A percentile compares a stretch with the other conserved stretches of the same genome.
Conservation (phyloP, 2,888 invertebrate species). For the Idaea aversata region DNA sequence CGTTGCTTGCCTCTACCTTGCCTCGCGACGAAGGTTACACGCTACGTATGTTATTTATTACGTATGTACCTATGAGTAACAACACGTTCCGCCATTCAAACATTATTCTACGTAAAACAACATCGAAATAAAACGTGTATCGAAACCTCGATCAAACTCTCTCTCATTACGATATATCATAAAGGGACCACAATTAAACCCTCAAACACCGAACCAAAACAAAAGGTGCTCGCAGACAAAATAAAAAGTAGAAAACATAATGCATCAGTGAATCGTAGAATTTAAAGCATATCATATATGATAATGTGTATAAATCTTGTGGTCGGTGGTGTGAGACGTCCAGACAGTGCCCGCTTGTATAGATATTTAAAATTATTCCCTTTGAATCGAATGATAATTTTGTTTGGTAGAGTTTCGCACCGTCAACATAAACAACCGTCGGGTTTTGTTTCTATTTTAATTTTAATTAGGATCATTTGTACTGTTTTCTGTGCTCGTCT, state of each 20-base stretch:
- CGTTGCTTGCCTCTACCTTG: not conserved
- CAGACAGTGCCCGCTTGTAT: constrained; percentile 64
- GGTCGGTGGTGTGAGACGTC: constrained; percentile 62
- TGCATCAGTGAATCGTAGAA: constrained; percentile 69
- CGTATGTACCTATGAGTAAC: constrained; percentile 11
- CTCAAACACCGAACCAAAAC: constrained; percentile 61
- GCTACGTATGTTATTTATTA: constrained; percentile 11
- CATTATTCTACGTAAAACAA: not conserved
- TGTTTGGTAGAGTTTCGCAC: constrained; percentile 54
- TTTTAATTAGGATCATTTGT: not conserved
- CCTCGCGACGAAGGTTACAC: not conserved
- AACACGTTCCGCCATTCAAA: constrained; percentile 11
- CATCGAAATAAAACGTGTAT: constrained; percentile 9
- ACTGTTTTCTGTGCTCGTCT: not conserved
- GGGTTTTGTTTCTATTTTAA: not conserved
- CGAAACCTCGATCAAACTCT: constrained; percentile 14
- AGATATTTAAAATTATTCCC: constrained; percentile 79
- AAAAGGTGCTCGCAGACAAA: constrained; percentile 62
- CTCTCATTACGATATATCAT: constrained; percentile 27
- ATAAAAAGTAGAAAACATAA: constrained; percentile 66
- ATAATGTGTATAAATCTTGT: constrained; percentile 67
- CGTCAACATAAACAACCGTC: constrained; percentile 52
- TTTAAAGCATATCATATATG: constrained; percentile 39
- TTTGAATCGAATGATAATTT: constrained; percentile 80
- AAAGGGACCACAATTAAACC: constrained; percentile 42